phyloP scores from a whole-genome alignment of 2,797 vertebrate genomes.

The Lophotriccus pileatus region DNA sequence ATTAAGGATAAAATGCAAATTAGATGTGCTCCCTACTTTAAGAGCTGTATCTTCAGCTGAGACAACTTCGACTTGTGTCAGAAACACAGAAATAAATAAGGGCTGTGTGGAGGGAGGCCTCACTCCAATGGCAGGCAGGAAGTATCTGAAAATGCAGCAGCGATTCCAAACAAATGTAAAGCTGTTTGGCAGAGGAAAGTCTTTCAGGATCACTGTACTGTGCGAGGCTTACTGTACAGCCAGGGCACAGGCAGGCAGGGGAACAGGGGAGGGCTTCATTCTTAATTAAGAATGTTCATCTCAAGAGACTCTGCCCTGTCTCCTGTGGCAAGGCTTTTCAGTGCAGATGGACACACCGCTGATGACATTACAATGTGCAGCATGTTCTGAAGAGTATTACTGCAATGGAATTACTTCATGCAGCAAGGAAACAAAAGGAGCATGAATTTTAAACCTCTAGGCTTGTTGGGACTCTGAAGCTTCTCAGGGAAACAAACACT shows the following conservation, averaged over 20 bases:
- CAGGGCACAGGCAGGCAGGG: not conserved
- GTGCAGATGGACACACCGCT: conserved; percentile 67
- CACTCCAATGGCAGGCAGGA: conserved; percentile 5
- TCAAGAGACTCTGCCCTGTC: conserved; percentile 29
- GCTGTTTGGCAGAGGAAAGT: not conserved
- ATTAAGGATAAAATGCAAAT: conserved; percentile 48
- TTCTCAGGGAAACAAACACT: conserved; percentile 49
- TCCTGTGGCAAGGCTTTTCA: conserved; percentile 41
- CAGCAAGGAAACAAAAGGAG: conserved; percentile 51
- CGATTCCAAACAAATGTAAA: conserved; percentile 16
- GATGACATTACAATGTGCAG: conserved; percentile 36
- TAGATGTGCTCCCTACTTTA: not conserved
- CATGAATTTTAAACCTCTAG: conserved; percentile 53
- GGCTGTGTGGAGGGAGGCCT: not conserved
- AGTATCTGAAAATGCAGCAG: conserved; percentile 20
- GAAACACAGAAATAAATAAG: not conserved
- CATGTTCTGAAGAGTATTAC: conserved; percentile 43
- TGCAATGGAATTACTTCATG: conserved; percentile 65
- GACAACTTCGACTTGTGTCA: not conserved
- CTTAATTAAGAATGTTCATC: conserved; percentile 43
- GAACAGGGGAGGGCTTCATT: conserved; percentile 41
- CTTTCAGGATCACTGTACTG: conserved; percentile 30
- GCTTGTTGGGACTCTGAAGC: conserved; percentile 45
- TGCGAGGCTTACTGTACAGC: conserved; percentile 32
- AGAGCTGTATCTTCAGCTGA: not conserved